Evolutionary conservation across 2,888 invertebrate genomes (phyloP).

Genomic region (Chymomyza amoena): DNA sequence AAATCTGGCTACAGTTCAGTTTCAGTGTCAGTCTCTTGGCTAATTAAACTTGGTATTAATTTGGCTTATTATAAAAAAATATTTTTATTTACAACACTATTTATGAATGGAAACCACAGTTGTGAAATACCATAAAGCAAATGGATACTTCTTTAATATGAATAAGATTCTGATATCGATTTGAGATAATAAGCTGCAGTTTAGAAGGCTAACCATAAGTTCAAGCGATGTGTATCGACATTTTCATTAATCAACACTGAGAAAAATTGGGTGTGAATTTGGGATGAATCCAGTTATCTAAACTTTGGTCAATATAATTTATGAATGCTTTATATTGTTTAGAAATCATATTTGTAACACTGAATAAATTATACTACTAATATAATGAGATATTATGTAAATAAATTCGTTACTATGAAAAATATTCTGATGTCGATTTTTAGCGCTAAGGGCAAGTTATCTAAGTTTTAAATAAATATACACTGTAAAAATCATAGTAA

Average conservation of each 20-base stretch:
- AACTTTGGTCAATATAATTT: no score
- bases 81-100: background rate
- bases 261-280: background rate
- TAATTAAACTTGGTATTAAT: slow-evolving; percentile 42
- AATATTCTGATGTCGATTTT: no score
- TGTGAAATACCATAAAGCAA: background rate
- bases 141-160: background rate
- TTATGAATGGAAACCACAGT: background rate
- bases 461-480: no score
- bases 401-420: no score
- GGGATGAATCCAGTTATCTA: no score
- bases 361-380: no score
- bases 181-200: background rate
- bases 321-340: no score
- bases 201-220: background rate
- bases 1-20: slow-evolving; percentile 23
- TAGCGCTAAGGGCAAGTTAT: no score
- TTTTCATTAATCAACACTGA: background rate
- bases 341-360: no score
- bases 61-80: background rate
- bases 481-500: no score
- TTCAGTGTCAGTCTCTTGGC: slow-evolving; percentile 38
- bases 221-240: background rate
- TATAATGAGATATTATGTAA: no score
- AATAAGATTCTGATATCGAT: background rate